Percentiles rank a stretch among this genome's conserved stretches.
These are phyloP conservation scores for Autographa pulchrina DNA, from an alignment of 2,888 invertebrate species.

Conservation along the genomic window DNA sequence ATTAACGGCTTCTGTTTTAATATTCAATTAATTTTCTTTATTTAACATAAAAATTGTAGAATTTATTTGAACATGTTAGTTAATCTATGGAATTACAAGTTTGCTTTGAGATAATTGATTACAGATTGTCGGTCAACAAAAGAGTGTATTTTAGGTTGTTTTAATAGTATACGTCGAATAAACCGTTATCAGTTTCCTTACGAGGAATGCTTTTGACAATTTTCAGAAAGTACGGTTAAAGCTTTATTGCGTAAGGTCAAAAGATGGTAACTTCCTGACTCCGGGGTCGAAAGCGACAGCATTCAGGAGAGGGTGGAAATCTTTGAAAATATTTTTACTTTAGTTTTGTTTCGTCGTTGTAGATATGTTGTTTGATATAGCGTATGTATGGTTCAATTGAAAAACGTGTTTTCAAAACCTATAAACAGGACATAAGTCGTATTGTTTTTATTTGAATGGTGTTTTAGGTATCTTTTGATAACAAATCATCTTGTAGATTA, in stretches of 20 bases:
- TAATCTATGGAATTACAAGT: neutral
- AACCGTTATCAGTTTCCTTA: slow-evolving; percentile 1
- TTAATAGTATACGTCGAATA: too few species aligned
- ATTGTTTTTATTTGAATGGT: too few species aligned
- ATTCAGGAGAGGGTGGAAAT: neutral
- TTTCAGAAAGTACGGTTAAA: neutral
- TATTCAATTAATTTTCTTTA: neutral
- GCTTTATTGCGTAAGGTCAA: slow-evolving; percentile 4
- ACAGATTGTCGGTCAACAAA: too few species aligned
- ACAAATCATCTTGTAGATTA: too few species aligned
- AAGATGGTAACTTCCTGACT: neutral
- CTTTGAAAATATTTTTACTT: neutral
- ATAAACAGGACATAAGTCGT: too few species aligned
- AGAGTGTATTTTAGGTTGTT: too few species aligned
- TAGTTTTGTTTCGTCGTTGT: neutral
- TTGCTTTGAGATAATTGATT: neutral
- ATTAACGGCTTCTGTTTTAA: slow-evolving; percentile 2
- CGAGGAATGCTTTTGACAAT: slow-evolving; percentile 2
- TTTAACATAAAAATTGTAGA: neutral
- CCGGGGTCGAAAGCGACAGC: neutral
- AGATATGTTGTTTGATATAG: neutral
- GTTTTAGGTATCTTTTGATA: too few species aligned
- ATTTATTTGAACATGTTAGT: too few species aligned
- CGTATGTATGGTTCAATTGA: too few species aligned
- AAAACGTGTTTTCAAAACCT: too few species aligned